These are phyloP conservation scores for Mustela lutreola DNA, from an alignment of 2,113 vertebrate species.

Conservation along the genomic window DNA sequence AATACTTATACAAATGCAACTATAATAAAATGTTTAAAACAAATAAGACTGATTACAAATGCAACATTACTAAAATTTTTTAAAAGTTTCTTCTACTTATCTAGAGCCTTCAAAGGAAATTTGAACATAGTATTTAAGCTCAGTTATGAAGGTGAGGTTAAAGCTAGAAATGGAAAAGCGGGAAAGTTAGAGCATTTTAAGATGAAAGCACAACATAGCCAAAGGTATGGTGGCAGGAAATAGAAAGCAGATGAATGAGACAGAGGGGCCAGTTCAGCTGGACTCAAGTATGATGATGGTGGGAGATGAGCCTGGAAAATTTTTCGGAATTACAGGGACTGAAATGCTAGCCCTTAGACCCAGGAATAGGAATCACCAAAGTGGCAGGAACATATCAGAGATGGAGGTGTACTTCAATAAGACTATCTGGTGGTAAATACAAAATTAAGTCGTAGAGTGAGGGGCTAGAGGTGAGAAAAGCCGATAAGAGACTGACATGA, in stretches of 20 bases:
- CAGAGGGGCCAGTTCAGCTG: not conserved
- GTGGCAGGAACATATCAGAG: not conserved
- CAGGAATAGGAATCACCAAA: not conserved
- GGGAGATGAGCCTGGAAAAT: not conserved
- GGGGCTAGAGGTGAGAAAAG: not conserved
- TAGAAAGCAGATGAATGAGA: not conserved
- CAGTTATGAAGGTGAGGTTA: not conserved
- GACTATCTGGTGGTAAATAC: not conserved
- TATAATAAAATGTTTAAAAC: not conserved
- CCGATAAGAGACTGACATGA: not conserved
- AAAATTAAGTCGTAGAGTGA: not conserved
- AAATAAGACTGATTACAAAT: not conserved
- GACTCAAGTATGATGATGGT: not conserved
- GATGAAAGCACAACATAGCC: not conserved
- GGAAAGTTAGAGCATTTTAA: not conserved
- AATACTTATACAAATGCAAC: not conserved
- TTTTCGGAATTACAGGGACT: not conserved
- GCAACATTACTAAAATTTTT: not conserved
- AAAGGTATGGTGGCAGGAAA: not conserved
- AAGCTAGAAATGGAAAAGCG: not conserved
- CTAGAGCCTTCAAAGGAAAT: not conserved
- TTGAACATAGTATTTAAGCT: not conserved
- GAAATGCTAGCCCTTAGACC: not conserved
- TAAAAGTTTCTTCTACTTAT: not conserved
- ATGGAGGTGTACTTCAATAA: not conserved